Conservation (phyloP, 2,797 vertebrate species). For the Sternarchorhynchus goeldii region DNA sequence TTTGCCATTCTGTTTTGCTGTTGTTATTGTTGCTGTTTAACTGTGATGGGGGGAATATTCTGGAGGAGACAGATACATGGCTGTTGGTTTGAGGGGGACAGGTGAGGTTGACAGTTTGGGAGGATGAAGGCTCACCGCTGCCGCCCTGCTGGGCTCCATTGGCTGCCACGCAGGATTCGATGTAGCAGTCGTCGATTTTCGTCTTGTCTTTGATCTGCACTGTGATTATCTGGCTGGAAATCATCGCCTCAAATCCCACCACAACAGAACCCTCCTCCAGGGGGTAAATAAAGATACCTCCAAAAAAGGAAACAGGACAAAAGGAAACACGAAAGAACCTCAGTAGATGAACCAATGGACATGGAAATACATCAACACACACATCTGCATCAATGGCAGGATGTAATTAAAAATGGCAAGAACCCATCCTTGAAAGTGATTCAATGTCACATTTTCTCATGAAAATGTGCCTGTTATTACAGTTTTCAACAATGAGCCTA, state of each 20-base stretch:
- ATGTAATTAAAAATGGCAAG: background rate
- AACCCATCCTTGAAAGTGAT: too few relatives aligned
- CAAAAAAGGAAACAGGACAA: background rate
- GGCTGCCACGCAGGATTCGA: slow-evolving; percentile 69
- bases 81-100: background rate
- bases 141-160: slow-evolving; percentile 66
- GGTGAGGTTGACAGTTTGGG: background rate
- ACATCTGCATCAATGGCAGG: background rate
- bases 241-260: slow-evolving; percentile 90
- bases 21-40: too few relatives aligned
- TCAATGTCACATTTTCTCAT: background rate
- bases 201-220: slow-evolving; percentile 95
- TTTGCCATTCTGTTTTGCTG: too few relatives aligned
- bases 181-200: slow-evolving; percentile 81
- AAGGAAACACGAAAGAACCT: background rate
- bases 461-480: background rate
- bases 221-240: slow-evolving; percentile 82
- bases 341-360: background rate
- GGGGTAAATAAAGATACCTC: slow-evolving; percentile 94
- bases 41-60: too few relatives aligned
- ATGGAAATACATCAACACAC: background rate
- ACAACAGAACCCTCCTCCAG: slow-evolving; percentile 87
- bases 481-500: background rate
- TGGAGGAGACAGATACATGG: too few relatives aligned
- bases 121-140: slow-evolving; percentile 74